Percentiles rank a stretch among this genome's conserved stretches.
These are phyloP conservation scores for Urocyon cinereoargenteus DNA, from an alignment of 2,797 vertebrate species.

Conservation along the genomic window DNA sequence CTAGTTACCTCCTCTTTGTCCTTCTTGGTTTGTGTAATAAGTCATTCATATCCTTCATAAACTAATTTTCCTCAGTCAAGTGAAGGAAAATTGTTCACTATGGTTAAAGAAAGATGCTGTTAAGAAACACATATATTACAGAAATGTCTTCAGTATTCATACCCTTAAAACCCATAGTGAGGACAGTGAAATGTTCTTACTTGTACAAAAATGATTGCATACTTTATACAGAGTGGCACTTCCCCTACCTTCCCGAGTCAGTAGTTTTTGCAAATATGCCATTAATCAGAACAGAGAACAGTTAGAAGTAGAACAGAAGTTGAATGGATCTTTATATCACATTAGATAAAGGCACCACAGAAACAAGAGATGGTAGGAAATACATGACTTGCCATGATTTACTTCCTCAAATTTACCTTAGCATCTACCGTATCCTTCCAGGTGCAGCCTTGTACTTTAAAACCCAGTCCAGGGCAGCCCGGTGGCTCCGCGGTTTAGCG, in stretches of 20 bases:
- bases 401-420: neutral
- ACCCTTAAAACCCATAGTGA: neutral
- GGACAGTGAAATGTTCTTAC: constrained; percentile 48
- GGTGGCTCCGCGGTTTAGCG: too few species aligned
- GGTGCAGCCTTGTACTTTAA: neutral
- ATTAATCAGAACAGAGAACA: constrained; percentile 40
- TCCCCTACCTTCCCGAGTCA: neutral
- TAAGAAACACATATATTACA: constrained; percentile 61
- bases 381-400: neutral
- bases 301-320: neutral
- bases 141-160: constrained; percentile 30
- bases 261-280: constrained; percentile 16
- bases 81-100: constrained; percentile 40
- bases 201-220: constrained; percentile 40
- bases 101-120: constrained; percentile 1
- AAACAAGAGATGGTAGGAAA: constrained; percentile 29
- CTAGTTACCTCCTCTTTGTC: neutral
- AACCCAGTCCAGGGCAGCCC: neutral
- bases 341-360: constrained; percentile 3
- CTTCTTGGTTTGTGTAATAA: constrained; percentile 30
- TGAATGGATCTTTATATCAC: constrained; percentile 5
- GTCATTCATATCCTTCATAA: constrained; percentile 58
- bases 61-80: constrained; percentile 47
- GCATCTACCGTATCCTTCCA: neutral
- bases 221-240: constrained; percentile 21